phyloP scores from a whole-genome alignment of 2,888 invertebrate species.

The Oscheius sp. region DNA sequence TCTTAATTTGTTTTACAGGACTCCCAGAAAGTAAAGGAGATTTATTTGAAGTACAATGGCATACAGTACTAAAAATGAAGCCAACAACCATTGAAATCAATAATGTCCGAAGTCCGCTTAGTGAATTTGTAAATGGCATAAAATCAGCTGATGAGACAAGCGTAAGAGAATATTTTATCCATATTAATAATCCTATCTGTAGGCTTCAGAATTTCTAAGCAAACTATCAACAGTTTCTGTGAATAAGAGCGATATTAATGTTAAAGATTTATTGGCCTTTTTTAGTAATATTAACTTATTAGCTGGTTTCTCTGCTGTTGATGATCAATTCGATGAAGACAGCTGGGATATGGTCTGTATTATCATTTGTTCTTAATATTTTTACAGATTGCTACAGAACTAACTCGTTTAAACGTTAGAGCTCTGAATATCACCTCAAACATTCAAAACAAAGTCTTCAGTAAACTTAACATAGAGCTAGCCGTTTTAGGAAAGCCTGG shows the following conservation, averaged over 20 bases:
- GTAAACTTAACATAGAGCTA: slow-evolving; percentile 34
- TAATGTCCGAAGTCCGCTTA: slow-evolving; percentile 40
- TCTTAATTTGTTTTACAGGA: slow-evolving; percentile 24
- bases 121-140: slow-evolving; percentile 32
- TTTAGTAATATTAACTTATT: slow-evolving; percentile 22
- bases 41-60: slow-evolving; percentile 33
- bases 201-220: slow-evolving; percentile 30
- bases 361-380: neutral
- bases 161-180: slow-evolving; percentile 26
- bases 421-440: slow-evolving; percentile 39
- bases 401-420: slow-evolving; percentile 34
- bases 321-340: slow-evolving; percentile 25
- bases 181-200: too few relatives aligned
- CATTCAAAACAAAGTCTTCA: slow-evolving; percentile 26
- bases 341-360: slow-evolving; percentile 31
- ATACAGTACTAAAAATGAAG: slow-evolving; percentile 34
- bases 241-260: slow-evolving; percentile 6
- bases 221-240: neutral
- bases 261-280: neutral
- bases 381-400: neutral
- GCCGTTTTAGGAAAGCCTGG: slow-evolving; percentile 43
- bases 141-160: slow-evolving; percentile 31
- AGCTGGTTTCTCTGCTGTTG: slow-evolving; percentile 36
- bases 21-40: slow-evolving; percentile 44
- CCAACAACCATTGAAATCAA: slow-evolving; percentile 48